Evolutionary conservation across 2,888 invertebrate genomes (phyloP).

Genomic region (Lathronympha strigana): DNA sequence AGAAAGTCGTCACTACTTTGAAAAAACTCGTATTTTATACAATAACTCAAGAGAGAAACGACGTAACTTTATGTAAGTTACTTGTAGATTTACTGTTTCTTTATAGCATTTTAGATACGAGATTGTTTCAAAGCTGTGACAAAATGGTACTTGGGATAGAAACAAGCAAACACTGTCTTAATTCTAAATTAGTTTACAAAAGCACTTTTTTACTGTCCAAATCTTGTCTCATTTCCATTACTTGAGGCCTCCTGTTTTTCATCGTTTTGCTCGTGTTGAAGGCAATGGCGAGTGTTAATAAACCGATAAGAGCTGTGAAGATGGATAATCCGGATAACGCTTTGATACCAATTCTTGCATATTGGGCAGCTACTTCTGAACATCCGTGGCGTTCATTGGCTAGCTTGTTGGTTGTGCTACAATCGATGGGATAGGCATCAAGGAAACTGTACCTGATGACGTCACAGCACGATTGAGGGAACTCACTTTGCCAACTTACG

Average conservation of each 20-base stretch:
- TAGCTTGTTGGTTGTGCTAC: constrained; percentile 72
- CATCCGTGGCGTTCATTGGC: constrained; percentile 77
- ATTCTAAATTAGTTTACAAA: constrained; percentile 45
- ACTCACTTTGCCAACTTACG: constrained; percentile 68
- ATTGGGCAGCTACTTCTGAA: constrained; percentile 66
- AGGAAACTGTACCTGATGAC: constrained; percentile 71
- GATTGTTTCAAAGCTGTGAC: too few relatives aligned
- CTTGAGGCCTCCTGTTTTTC: constrained; percentile 55
- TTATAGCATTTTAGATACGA: too few relatives aligned
- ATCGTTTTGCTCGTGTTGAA: constrained; percentile 58
- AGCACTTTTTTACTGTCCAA: constrained; percentile 74
- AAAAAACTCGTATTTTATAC: too few relatives aligned
- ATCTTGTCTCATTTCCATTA: constrained; percentile 59
- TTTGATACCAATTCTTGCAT: constrained; percentile 66
- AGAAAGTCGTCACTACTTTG: too few relatives aligned
- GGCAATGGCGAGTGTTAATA: constrained; percentile 60
- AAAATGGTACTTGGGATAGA: constrained; percentile 32
- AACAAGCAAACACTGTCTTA: constrained; percentile 22
- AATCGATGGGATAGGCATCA: constrained; percentile 66
- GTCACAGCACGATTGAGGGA: constrained; percentile 76
- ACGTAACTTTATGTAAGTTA: too few relatives aligned
- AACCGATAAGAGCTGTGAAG: constrained; percentile 64
- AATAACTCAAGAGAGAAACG: too few relatives aligned
- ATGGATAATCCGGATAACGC: constrained; percentile 62
- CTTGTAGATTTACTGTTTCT: too few relatives aligned